Evolutionary conservation across 1,140 invertebrate genomes (phyloP).

Genomic region (Mizuhopecten yessoensis): DNA sequence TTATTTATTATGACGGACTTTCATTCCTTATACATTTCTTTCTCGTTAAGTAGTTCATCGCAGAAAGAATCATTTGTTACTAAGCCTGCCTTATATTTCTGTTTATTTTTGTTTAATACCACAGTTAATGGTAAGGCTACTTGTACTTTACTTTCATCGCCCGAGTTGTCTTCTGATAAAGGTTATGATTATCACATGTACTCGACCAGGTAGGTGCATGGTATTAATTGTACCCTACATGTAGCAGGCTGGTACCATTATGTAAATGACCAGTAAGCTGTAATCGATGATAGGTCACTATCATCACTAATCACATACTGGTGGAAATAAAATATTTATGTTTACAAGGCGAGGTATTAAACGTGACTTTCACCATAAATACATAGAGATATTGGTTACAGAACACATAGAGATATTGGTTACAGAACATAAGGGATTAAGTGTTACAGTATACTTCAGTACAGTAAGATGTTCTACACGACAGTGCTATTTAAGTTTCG

Average conservation of each 20-base stretch:
- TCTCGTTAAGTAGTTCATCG: too few relatives aligned
- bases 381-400: not conserved
- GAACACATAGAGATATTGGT: not conserved
- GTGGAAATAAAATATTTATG: slow-evolving; percentile 8
- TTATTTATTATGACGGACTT: too few relatives aligned
- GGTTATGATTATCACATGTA: too few relatives aligned
- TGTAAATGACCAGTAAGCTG: not conserved
- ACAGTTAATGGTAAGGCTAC: too few relatives aligned
- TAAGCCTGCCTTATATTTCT: too few relatives aligned
- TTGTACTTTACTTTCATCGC: too few relatives aligned
- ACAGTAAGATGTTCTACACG: not conserved
- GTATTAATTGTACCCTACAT: not conserved
- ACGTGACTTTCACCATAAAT: not conserved
- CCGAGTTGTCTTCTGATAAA: too few relatives aligned
- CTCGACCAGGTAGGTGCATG: not conserved
- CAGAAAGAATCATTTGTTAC: too few relatives aligned
- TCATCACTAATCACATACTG: not conserved
- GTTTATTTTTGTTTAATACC: too few relatives aligned
- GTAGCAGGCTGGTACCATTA: not conserved
- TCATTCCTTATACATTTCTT: too few relatives aligned
- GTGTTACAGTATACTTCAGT: not conserved
- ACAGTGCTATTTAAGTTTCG: not conserved
- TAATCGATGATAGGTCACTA: not conserved
- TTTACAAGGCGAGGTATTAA: not conserved
- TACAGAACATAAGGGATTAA: not conserved